Conservation (phyloP, 2,888 invertebrate genomes). For the Teinopalpus imperialis region DNA sequence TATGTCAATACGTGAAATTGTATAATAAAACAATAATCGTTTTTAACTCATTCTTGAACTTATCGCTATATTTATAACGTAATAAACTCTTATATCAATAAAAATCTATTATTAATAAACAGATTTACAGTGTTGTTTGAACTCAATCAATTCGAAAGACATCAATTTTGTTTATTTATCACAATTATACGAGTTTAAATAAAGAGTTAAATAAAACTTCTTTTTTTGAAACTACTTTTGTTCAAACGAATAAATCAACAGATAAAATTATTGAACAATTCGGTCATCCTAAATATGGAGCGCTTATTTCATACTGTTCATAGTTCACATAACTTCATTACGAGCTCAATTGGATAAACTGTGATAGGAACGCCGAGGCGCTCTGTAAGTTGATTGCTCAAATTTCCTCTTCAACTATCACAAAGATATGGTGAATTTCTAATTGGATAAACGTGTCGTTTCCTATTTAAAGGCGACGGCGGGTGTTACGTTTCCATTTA, state of each 20-base stretch:
- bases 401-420: conserved; percentile 82
- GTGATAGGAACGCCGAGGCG: conserved; percentile 77
- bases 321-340: conserved; percentile 79
- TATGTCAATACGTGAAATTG: too few species aligned
- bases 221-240: too few species aligned
- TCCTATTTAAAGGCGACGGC: conserved; percentile 81
- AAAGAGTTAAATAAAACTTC: too few species aligned
- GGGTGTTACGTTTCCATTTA: conserved; percentile 64
- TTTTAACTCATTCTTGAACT: conserved; percentile 9
- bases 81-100: conserved; percentile 12
- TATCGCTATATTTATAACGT: conserved; percentile 20
- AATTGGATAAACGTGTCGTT: conserved; percentile 83
- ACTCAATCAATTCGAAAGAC: too few species aligned
- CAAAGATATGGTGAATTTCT: conserved; percentile 83
- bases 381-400: conserved; percentile 81
- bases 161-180: too few species aligned
- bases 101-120: conserved; percentile 20
- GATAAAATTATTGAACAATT: conserved; percentile 36
- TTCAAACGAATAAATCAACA: conserved; percentile 11
- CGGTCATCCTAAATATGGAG: conserved; percentile 45
- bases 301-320: conserved; percentile 60
- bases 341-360: conserved; percentile 81
- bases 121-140: too few species aligned
- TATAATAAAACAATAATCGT: conserved; percentile 19
- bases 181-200: too few species aligned